phyloP scores from a whole-genome alignment of 2,888 invertebrate genomes.

The Conomelus anceps region DNA sequence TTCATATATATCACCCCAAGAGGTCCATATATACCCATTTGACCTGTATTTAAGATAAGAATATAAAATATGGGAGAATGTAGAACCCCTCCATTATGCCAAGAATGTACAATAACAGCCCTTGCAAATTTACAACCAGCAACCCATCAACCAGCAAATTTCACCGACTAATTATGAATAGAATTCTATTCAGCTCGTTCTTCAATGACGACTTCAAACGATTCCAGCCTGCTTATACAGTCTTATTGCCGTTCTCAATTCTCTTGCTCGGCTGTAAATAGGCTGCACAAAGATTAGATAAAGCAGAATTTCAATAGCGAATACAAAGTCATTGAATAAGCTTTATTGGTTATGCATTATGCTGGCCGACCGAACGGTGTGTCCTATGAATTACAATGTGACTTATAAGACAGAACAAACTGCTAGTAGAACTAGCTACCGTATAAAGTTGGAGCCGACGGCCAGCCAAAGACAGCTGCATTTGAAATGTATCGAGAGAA shows the following conservation, averaged over 20 bases:
- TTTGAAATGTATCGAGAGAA: not conserved
- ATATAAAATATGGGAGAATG: too few species aligned
- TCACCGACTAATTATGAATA: not conserved
- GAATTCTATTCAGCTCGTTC: not conserved
- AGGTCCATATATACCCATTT: too few species aligned
- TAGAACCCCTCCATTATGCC: not conserved
- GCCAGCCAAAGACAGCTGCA: not conserved
- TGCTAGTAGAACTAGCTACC: not conserved
- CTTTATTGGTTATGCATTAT: not conserved
- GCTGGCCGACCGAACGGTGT: not conserved
- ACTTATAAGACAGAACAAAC: not conserved
- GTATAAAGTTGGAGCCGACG: not conserved
- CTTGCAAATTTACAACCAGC: not conserved
- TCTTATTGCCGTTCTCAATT: not conserved
- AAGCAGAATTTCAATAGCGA: not conserved
- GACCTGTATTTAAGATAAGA: too few species aligned
- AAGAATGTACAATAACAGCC: too few species aligned
- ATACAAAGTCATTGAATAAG: not conserved
- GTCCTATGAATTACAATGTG: not conserved
- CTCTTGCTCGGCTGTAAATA: not conserved
- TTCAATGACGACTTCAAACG: not conserved
- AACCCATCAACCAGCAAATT: not conserved
- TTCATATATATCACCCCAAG: too few species aligned
- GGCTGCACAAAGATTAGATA: not conserved
- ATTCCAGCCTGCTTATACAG: not conserved